Conservation (phyloP, 2,888 invertebrate species). For the Drosophila greeni region DNA sequence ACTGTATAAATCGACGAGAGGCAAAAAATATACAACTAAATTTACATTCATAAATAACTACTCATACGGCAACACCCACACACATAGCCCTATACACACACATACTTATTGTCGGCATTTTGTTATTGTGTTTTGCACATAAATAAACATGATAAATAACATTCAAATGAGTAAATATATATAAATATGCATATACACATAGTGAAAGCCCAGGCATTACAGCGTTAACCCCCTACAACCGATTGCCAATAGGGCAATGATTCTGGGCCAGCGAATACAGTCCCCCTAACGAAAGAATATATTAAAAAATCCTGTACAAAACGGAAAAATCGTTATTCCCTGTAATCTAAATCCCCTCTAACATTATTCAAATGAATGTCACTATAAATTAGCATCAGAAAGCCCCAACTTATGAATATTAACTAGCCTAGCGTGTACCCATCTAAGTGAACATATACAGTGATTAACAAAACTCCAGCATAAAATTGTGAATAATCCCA, state of each 20-base stretch:
- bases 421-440: constrained; percentile 52
- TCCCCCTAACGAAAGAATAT: constrained; percentile 1
- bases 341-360: constrained; percentile 36
- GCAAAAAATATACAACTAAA: constrained; percentile 29
- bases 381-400: constrained; percentile 18
- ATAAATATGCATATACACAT: constrained; percentile 27
- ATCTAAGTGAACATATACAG: constrained; percentile 43
- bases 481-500: constrained; percentile 35
- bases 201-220: constrained; percentile 16
- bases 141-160: constrained; percentile 45
- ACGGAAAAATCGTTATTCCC: constrained; percentile 25
- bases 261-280: constrained; percentile 1
- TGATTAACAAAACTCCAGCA: constrained; percentile 12
- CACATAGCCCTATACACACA: constrained; percentile 1
- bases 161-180: constrained; percentile 40
- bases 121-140: constrained; percentile 54
- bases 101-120: constrained; percentile 52
- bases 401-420: constrained; percentile 42
- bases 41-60: constrained; percentile 58
- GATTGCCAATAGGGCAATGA: constrained; percentile 6
- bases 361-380: constrained; percentile 33
- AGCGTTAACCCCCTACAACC: constrained; percentile 13
- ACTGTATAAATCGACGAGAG: constrained; percentile 30
- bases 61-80: constrained; percentile 27
- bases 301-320: constrained; percentile 29